Base-by-base conservation (phyloP, 2,113 vertebrate genomes). In the Ochotona princeps region DNA sequence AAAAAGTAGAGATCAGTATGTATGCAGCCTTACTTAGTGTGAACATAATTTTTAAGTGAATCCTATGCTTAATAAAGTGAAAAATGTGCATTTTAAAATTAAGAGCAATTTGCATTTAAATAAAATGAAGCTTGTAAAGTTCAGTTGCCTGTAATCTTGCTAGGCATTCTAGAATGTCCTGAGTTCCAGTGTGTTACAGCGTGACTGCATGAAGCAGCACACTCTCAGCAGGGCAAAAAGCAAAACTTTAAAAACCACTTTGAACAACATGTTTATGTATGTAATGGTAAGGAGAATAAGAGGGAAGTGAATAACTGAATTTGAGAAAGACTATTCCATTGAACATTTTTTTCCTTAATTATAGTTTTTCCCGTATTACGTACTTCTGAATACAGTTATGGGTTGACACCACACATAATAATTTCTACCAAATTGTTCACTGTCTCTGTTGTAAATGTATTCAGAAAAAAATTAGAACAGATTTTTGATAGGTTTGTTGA, bases 101-200 rank as follows among this genome's bases (percentile, higher is more conserved):
- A 93, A 94, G 69, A 85, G n/a, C 83, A 72, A 95, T 97, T 96
- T 96, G 74, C 93, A 96, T 97, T 95, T 91, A 95, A 96, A 91
- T 94, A 94, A 95, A 97, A 96, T 92, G 93, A 94, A 93, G 93
- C 92, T 93, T 93, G 89, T 96, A 90, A 95, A 94, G 93, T 95
- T 94, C 92, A 96, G 92, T 94, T 90, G 96, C 93, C 91, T 95
- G 21, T 90, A 88, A 94, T 88, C 89, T 95, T 87, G 63, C 63
- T 79, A 90, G 97, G 82, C 69, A 23, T 95, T 96, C 54, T 67
- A 63, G 92, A 92, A 84, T 28, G 72, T 49, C 66, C 86, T 93
- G 84, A 91, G 89, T 82, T 90, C 74, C 76, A 61, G 0, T 67
- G 83, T 61, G 35, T 84, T 88, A 67, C 90, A 88, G 93, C 60